Evolutionary conservation across 1,140 invertebrate genomes (phyloP).

Genomic region (Drosophila arawakana): DNA sequence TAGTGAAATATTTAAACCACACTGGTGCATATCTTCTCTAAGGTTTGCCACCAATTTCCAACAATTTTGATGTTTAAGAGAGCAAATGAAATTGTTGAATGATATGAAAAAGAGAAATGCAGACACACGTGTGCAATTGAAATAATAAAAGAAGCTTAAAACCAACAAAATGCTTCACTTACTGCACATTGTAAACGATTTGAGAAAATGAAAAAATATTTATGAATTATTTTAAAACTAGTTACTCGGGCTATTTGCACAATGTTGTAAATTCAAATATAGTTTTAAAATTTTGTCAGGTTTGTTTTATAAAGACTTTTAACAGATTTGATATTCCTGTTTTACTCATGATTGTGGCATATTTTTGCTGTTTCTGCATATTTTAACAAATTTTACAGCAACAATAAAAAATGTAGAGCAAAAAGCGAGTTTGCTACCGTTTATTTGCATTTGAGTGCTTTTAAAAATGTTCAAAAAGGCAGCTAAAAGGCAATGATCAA

Average conservation of each 20-base stretch:
- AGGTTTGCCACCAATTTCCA: not conserved
- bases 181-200: too few species aligned
- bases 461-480: constrained; percentile 36
- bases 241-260: not conserved
- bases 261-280: constrained; percentile 1
- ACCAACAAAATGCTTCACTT: too few species aligned
- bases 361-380: constrained; percentile 52
- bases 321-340: constrained; percentile 8
- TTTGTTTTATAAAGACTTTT: not conserved
- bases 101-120: too few species aligned
- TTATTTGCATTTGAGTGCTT: constrained; percentile 52
- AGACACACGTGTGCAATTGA: too few species aligned
- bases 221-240: not conserved
- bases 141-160: too few species aligned
- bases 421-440: not conserved
- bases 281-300: constrained; percentile 10
- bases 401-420: constrained; percentile 1
- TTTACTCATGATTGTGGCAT: constrained; percentile 13
- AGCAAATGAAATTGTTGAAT: too few species aligned
- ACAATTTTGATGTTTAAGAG: not conserved
- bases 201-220: not conserved
- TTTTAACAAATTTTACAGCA: constrained; percentile 34
- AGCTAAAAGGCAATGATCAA: constrained; percentile 47
- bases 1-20: not conserved
- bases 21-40: not conserved